Evolutionary conservation across 2,797 vertebrate species (phyloP).

Genomic region (Protosalanx chinensis): DNA sequence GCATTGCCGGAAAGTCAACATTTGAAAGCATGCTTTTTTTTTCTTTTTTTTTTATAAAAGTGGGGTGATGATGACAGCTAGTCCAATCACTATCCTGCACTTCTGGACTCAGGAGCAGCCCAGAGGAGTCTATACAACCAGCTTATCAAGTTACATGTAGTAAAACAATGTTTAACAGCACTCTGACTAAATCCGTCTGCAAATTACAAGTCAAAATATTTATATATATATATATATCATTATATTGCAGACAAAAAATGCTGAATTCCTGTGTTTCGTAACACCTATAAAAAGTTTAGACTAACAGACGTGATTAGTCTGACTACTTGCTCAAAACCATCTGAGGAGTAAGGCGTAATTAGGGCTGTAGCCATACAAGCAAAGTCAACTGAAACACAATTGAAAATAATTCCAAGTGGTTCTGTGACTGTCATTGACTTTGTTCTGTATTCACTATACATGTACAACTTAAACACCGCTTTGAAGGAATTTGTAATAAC

Average conservation of each 20-base stretch:
- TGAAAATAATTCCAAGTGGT: too few relatives aligned
- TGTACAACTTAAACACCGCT: too few relatives aligned
- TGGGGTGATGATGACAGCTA: slow-evolving; percentile 2
- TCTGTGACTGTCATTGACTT: too few relatives aligned
- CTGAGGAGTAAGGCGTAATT: not conserved
- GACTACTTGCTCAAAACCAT: slow-evolving; percentile 21
- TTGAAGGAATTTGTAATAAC: too few relatives aligned
- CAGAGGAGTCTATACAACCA: not conserved
- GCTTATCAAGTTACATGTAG: not conserved
- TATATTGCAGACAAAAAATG: too few relatives aligned
- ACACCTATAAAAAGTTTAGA: not conserved
- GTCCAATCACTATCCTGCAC: slow-evolving; percentile 13
- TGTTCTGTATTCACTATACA: too few relatives aligned
- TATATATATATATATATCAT: too few relatives aligned
- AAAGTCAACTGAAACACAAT: too few relatives aligned
- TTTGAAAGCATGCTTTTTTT: not conserved
- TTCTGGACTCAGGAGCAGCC: not conserved
- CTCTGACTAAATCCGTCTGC: not conserved
- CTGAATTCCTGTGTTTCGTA: not conserved
- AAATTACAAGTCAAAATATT: not conserved
- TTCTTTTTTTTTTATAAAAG: not conserved
- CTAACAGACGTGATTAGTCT: slow-evolving; percentile 14
- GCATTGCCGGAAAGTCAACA: not conserved
- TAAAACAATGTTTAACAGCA: too few relatives aligned
- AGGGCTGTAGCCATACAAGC: not conserved